Base-by-base conservation (phyloP, 2,113 vertebrate genomes). In the Tricholaema leucomelas region DNA sequence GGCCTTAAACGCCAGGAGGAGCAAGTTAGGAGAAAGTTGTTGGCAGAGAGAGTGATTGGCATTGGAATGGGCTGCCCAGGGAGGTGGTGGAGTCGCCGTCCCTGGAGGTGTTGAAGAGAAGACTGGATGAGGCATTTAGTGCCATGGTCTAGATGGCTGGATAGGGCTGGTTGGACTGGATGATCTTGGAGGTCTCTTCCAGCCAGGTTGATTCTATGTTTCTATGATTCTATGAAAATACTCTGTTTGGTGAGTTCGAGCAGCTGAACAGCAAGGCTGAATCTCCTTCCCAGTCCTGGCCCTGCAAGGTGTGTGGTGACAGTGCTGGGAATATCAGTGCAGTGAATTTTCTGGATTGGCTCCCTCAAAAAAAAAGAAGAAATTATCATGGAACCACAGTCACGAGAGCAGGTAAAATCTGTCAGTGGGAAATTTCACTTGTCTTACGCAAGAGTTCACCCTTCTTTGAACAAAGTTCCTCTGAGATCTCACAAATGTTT, bases 291-390 rank as follows among this genome's bases (percentile, higher is more conserved):
- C 25, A 33, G 50, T 5, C 40, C 17, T 65, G 42, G 24, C 40
- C 18, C 59, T 48, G 66, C n/a, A 30, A 40, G 14, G 33, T 0
- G 0, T 10, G 31, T 23, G 23, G 10, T 59, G 42, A 8, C 42
- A 6, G 24, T 0, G 38, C 5, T 46, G 50, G 61, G n/a, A 88
- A 60, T 12, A 58, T 0, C 12, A 61, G 66, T 13, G 25, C 17
- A 74, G 36, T 19, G 25, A 28, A 3, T 1, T 40, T 64, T 83
- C 69, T 46, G 23, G n/a, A n/a, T n/a, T n/a, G n/a, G n/a, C n/a
- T n/a, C n/a, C n/a, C n/a, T n/a, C n/a, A n/a, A n/a, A n/a, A n/a
- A n/a, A n/a, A n/a, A n/a, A n/a, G n/a, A n/a, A n/a, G n/a, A n/a
- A n/a, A n/a, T n/a, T n/a, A n/a, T n/a, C 52, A 21, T 2, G 3